Base-by-base conservation (phyloP, 1,140 invertebrate species). In the Plodia interpunctella region DNA sequence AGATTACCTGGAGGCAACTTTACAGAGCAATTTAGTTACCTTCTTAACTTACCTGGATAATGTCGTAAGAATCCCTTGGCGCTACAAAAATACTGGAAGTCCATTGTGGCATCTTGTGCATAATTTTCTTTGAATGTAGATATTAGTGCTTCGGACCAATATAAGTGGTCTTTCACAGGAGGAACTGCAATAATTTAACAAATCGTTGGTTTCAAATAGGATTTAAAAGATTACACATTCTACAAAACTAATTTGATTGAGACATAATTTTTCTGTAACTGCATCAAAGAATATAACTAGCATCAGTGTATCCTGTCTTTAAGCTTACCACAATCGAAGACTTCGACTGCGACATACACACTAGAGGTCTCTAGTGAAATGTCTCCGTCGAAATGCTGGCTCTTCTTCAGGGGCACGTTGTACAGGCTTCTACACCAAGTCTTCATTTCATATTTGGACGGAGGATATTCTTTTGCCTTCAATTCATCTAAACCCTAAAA, bases 1-100 rank as follows among this genome's bases (percentile, higher is more conserved):
- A 9, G n/a, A n/a, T n/a, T n/a, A n/a, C n/a, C n/a, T n/a, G n/a
- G n/a, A n/a, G n/a, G n/a, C n/a, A n/a, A n/a, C n/a, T 28, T 28
- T 28, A 28, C 28, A 28, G 28, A 28, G 28, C 3, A 28, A 28
- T 9, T 28, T 28, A 5, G 9, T 28, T 28, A 28, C 28, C 28
- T 5, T 28, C 28, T 28, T 28, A n/a, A n/a, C n/a, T 66, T 80
- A 94, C 94, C 95, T 75, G 97, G 97, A 88, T 94, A 97, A 65
- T 96, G 95, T 63, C 97, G 90, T 90, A 98, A 93, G 74, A 98
- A 97, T 3, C 97, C 97, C 2, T 94, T 94, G 25, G 95, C 93
- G 74, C 95, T 97, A 17, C 97, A 96, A 88, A 98, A 97, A 79
- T 97, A 98, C 83, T 98, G 97, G 93, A 96, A 98, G 4, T 95